Evolutionary conservation across 2,888 invertebrate genomes (phyloP), one percentile per base, ranked within the genome.

Genomic region (Creontiades dilutus): DNA sequence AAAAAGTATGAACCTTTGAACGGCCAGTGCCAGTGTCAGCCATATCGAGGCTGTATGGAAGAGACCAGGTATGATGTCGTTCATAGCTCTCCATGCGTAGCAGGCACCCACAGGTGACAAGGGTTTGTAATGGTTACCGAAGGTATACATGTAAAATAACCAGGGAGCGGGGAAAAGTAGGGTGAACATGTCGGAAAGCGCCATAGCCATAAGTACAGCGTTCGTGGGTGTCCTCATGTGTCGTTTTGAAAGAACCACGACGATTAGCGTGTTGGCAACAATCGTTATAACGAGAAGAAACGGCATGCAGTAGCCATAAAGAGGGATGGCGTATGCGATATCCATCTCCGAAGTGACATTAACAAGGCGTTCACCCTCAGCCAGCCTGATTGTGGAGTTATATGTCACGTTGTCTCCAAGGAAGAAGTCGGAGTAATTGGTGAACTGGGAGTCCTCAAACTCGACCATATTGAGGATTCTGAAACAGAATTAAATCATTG

Each of bases 31-130:
- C 91, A 98, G 94, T 0, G 98, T 98, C 92, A 98, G 94, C 98
- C 98, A 98, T 91, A 98, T 98, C 92, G 98, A 97, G 5, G 98
- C 97, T 5, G 98, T 98, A 94, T 98, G 98, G 93, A 98, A 98
- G 94, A 98, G 95, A 28, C 97, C 96, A 28, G 98, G 98, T 92
- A 98, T 95, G 92, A 96, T 96, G 95, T 96, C 96, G 92, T 96
- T 96, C 95, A 98, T 96, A 92, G 95, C 94, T 92, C 95, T 95
- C 95, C 96, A 97, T 0, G 96, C 96, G 92, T 96, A 96, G 93
- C 98, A 98, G 90, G 96, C 96, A 91, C 95, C 94, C 9, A 95
- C 95, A 4, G 96, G 97, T 93, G 95, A 96, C 92, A 96, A 94
- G 11, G 96, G 97, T 92, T 97, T 97, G 93, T 96, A 96, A 93